A percentile compares a stretch with the other conserved stretches of the same genome.
Conservation (phyloP, 2,888 invertebrate species). For the Barypeithes pellucidus region DNA sequence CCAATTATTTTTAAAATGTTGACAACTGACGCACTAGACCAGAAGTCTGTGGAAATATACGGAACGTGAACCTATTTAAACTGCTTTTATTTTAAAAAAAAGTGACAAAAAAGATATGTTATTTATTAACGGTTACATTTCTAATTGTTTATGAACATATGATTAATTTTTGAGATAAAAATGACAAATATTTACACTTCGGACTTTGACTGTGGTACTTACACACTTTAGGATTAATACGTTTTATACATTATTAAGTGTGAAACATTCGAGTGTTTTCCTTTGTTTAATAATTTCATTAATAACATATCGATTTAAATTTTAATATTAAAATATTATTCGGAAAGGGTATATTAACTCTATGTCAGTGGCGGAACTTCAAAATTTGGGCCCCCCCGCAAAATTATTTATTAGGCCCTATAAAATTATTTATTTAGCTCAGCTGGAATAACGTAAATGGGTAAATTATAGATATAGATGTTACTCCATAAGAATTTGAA, state of each 20-base stretch:
- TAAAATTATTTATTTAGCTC: too few species aligned
- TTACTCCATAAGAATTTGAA: too few species aligned
- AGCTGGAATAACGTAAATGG: too few species aligned
- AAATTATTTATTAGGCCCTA: too few species aligned
- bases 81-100: neutral
- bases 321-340: neutral
- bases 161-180: constrained; percentile 13
- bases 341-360: too few species aligned
- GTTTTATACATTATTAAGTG: constrained; percentile 7
- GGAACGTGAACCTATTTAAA: neutral
- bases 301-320: neutral
- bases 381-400: too few species aligned
- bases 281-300: neutral
- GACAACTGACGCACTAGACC: neutral
- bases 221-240: neutral
- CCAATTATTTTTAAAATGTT: neutral
- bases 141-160: neutral
- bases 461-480: too few species aligned
- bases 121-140: neutral
- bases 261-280: neutral
- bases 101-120: neutral
- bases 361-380: too few species aligned
- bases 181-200: constrained; percentile 6
- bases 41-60: neutral
- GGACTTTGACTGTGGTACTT: constrained; percentile 2